Percentiles rank a stretch among this genome's conserved stretches.
Evolutionary conservation across 2,888 invertebrate species (phyloP).

Genomic region (Drosophila koepferae): DNA sequence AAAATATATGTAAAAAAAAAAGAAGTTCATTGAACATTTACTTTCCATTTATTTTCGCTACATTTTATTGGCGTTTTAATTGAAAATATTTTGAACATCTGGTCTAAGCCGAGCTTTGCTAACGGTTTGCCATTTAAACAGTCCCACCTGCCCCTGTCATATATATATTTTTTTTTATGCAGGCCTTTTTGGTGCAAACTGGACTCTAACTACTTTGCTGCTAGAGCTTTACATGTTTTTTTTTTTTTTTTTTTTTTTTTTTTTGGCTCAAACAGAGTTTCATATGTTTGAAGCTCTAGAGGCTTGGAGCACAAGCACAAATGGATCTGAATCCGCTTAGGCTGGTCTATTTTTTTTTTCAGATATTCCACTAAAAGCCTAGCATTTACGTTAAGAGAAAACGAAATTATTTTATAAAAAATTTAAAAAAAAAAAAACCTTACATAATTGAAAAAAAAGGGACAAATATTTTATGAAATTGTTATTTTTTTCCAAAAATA

Average conservation of each 20-base stretch:
- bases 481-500: too few species aligned
- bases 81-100: neutral
- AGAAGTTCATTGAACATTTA: neutral
- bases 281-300: neutral
- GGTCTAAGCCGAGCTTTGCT: slow-evolving; percentile 2
- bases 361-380: too few species aligned
- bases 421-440: too few species aligned
- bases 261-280: neutral
- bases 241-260: neutral
- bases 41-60: neutral
- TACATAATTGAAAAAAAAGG: too few species aligned
- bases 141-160: neutral
- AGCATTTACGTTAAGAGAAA: neutral
- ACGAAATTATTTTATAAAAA: neutral
- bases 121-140: slow-evolving; percentile 5
- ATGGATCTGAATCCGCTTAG: neutral
- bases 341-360: too few species aligned
- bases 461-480: too few species aligned
- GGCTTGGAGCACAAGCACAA: neutral
- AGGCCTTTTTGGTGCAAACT: neutral
- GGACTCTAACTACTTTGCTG: neutral
- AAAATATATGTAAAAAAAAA: neutral
- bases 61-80: slow-evolving; percentile 11
- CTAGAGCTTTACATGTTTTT: neutral
- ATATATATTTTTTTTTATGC: neutral